Base-by-base conservation (phyloP, 2,113 vertebrate genomes). In the Apistogramma diplotaenia region DNA sequence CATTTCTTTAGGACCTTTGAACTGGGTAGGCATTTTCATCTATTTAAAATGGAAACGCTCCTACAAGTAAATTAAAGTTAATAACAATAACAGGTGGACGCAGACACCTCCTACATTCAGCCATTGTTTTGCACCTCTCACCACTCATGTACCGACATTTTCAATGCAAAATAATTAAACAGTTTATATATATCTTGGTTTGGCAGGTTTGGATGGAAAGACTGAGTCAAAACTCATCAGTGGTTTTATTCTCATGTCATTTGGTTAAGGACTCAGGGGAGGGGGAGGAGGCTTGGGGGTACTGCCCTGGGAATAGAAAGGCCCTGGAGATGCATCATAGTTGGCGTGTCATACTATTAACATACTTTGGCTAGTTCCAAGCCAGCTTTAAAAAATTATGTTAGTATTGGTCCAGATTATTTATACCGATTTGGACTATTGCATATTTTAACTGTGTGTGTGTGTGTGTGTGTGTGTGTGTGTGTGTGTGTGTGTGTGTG, bases 241-340 rank as follows among this genome's bases (percentile, higher is more conserved):
- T 37, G 59, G 59, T 37, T 21, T 62, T 0, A 62, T 40, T 37
- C 15, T 62, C 35, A 67, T 27, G 9, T 67, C 62, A 67, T 40
- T 67, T 12, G 23, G 62, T 1, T 67, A 46, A 67, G 61, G 35
- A 25, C 62, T 67, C 1, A 1, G 23, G 62, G 3, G 40, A 67
- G 1, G 5, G 46, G 62, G 40, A 46, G 23, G 37, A 6, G 73
- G 37, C 75, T 70, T 25, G 62, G 21, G 15, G 40, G 37, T 40
- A 46, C 62, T 9, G 5, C 3, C 18, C 46, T n/a, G 53, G 57
- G 43, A 74, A 76, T 43, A 65, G 27, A 21, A 51, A 25, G 71
- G 76, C 56, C 81, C 23, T 65, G 27, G 62, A 75, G 73, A 71
- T 55, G 53, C 37, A 53, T 59, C 16, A 43, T 58, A 84, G 49